Evolutionary conservation across 92 coral and sea anemone genomes (phyloP), one percentile per base, ranked within the genome.

Genomic region (Desmophyllum pertusum): DNA sequence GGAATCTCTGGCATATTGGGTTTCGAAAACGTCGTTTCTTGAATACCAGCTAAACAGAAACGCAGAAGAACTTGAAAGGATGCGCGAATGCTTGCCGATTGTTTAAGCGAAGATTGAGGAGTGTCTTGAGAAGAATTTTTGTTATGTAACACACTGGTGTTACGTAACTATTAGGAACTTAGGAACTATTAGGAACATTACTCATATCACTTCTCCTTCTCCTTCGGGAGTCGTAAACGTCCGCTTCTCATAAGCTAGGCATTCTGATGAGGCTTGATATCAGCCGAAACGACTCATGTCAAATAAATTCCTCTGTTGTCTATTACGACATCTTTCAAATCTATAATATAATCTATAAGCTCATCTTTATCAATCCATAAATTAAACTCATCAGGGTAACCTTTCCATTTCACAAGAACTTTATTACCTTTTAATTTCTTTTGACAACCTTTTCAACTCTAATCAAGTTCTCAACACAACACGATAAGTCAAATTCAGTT

Each of bases 241-340:
- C 90, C 86, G 90, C 86, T 84, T 55, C 46, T 67, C 41, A 40
- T 29, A 68, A 85, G 89, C 81, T 86, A 78, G 89, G 74, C 84
- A 69, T 86, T 86, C 89, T 79, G 89, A 86, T 70, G 84, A 70
- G 89, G 89, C 80, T 86, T 86, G 89, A 86, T 85, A 78, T 80
- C 70, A 86, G 80, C 86, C 75, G 90, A 77, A 86, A 86, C 89
- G 89, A 85, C 89, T 78, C 80, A 45, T 45, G 51, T 45, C 51
- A 45, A 45, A 45, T 45, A 45, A 45, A 45, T 45, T 45, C 51
- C 51, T 14, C 51, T 45, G 51, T 14, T 45, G 51, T 45, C 51
- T 45, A 45, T 45, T 45, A 45, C 51, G 51, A 45, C 51, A 6
- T 45, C 51, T 45, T 45, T 45, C 51, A 45, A 45, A 45, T 45